Evolutionary conservation across 2,888 invertebrate species (phyloP), one percentile per base, ranked within the genome.

Genomic region (Campoletis raptor): DNA sequence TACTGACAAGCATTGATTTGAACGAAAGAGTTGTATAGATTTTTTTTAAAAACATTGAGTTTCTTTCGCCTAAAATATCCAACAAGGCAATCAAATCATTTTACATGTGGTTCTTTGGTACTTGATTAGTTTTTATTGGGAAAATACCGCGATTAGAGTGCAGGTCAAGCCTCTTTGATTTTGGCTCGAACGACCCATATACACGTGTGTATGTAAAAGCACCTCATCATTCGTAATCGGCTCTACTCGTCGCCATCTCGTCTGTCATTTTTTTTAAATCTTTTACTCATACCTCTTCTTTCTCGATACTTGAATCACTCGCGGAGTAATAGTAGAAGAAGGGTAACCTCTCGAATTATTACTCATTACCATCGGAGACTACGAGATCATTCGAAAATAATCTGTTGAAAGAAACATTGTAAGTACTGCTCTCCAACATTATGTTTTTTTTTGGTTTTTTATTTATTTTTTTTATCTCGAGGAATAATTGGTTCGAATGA

Each of bases 341-440:
- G 8, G 48, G 66, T 48, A 77, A 36, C 52, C 48, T 77, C 73
- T 76, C 81, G 86, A 85, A 86, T 88, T 76, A 67, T 79, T 76
- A 64, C 76, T 36, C 54, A 73, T 40, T 73, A 61, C 37, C 73
- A 54, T 42, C 36, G 24, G 40, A 57, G 37, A 61, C 30, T 73
- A 2, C 54, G 40, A 40, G 54, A 37, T 54, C 24, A 54, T 21
- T 54, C 57, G 52, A 72, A 52, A 72, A 48, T 48, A 24, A 52
- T 52, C n/a, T n/a, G 66, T 37, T 40, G 10, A 1, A 66, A 66
- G n/a, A 66, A 66, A 61, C 1, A 66, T 40, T 15, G 0, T 66
- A n/a, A 37, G 36, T 66, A 66, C 66, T 40, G 37, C n/a, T 66
- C 40, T 2, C 10, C n/a, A n/a, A 3, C 10, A 66, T 40, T 66